Evolutionary conservation across 2,113 vertebrate species (phyloP), one percentile per base, ranked within the genome.

Genomic region (Cisticola juncidis): DNA sequence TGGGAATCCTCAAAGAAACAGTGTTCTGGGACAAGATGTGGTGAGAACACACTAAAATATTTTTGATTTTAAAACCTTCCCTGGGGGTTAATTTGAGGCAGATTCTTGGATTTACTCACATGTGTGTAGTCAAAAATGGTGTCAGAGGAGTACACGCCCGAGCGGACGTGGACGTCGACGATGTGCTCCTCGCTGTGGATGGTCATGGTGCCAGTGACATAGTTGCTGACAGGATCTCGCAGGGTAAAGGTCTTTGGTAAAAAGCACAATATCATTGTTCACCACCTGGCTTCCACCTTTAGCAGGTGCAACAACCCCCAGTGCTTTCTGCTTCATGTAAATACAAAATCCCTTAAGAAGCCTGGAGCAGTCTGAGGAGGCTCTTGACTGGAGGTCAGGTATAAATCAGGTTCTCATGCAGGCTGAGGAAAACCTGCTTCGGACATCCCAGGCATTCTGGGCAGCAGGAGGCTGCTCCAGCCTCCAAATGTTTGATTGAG

Each of bases 41-140:
- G 24, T 29, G 29, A 74, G 14, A 65, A 51, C 1, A 28, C 6
- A 26, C 28, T 44, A 18, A 33, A 47, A 48, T 23, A 40, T 61
- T 70, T 31, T 44, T 36, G 10, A 23, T 17, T 31, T 74, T 29
- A 68, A 35, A 33, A 71, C 6, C 21, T 21, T 48, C 14, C 21
- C 45, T 29, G 44, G 61, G 73, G 48, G 20, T 54, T 9, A 40
- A 53, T 18, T 9, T 0, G 4, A 29, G 54, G n/a, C 3, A 26
- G 38, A 26, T 22, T 16, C 35, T 64, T 50, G n/a, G 38, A 6
- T 84, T 48, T 73, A 94, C 98, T 98, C 96, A 98, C 98, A 2
- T 47, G 94, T 5, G 33, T 29, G 51, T 98, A 98, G 90, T 98
- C 98, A 95, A 98, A 98, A 56, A 98, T 77, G 1, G 95, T 98